Base-by-base conservation (phyloP, 2,797 vertebrate genomes). In the Neosilurus mollespiculum region DNA sequence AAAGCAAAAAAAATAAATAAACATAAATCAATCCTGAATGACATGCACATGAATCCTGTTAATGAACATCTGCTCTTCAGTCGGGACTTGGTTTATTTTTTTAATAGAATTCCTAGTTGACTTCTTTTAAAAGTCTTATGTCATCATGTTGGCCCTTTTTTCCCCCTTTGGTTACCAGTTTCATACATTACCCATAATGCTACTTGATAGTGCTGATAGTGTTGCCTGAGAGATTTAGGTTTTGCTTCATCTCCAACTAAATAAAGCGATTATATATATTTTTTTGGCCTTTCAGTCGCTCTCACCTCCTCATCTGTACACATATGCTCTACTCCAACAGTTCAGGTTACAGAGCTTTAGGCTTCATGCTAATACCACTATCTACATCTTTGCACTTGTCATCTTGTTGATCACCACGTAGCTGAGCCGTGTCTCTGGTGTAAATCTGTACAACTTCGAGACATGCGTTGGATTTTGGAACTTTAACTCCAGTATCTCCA, bases 261-360 rank as follows among this genome's bases (percentile, higher is more conserved):
- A 61, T 37, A 43, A 2, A 59, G 20, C 3, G 3, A 43, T 43
- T 43, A 5, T 43, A 43, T 43, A 5, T 43, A 43, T 43, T 43
- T 43, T 12, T 43, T 77, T 43, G 9, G 12, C n/a, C 14, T 30
- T n/a, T 73, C 8, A 9, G 54, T 51, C 24, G 18, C 22, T 61
- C 56, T 14, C 20, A 8, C 73, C 26, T 22, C 56, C 20, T 59
- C 56, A 14, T 59, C 43, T 26, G 4, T 26, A 64, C 37, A 62
- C 59, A 1, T 26, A 64, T n/a, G 49, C 37, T 78, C 75, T 78
- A 12, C 37, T 62, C 22, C 43, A 78, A 64, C n/a, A 51, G 76
- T 18, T 78, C 37, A 78, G 76, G 56, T 78, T 64, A 78, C 76
- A 49, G 26, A 49, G 37, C 59, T 64, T 64, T 64, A 62, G 37